Evolutionary conservation across 2,113 vertebrate genomes (phyloP), one percentile per base, ranked within the genome.

Genomic region (Phyllostomus hastatus): DNA sequence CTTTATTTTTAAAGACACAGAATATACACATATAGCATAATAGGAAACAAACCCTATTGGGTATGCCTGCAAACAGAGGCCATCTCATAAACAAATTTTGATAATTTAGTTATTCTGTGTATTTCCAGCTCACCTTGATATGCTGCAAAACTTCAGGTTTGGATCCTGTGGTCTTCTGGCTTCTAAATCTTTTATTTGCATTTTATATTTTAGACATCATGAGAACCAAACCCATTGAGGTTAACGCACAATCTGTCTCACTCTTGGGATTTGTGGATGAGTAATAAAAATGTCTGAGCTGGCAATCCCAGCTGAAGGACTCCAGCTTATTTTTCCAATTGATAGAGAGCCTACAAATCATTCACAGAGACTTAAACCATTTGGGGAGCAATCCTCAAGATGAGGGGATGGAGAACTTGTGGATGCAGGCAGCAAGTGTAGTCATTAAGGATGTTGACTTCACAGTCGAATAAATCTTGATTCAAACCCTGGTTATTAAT

Each of bases 161-260:
- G 19, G 43, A 75, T 46, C n/a, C 31, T 73, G 0, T 48, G 16
- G 17, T 38, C 31, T 86, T 86, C 48, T 41, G 48, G 19, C 19
- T 92, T 93, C 61, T 92, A 59, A 35, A 64, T 89, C 73, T 93
- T 91, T 88, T 48, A 48, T 92, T 52, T 66, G 14, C 12, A 16
- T 82, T 88, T 87, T 73, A 2, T 80, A 95, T 50, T 9, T 66
- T 90, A 95, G 12, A 50, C 3, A 78, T 19, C 24, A 10, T 19
- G 38, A 70, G 64, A 94, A 70, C 31, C 16, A 61, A 87, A 41
- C 2, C 2, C 19, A 72, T 20, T 31, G 38, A 90, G 1, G n/a
- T 79, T 91, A 69, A 61, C 16, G 10, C 70, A 66, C 31, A 69
- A n/a, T 2, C 1, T 79, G 41, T 67, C 79, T 96, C 59, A 67